These are phyloP conservation scores for Ochropleura plecta DNA, from an alignment of 2,888 invertebrate genomes.

Conservation along the genomic window DNA sequence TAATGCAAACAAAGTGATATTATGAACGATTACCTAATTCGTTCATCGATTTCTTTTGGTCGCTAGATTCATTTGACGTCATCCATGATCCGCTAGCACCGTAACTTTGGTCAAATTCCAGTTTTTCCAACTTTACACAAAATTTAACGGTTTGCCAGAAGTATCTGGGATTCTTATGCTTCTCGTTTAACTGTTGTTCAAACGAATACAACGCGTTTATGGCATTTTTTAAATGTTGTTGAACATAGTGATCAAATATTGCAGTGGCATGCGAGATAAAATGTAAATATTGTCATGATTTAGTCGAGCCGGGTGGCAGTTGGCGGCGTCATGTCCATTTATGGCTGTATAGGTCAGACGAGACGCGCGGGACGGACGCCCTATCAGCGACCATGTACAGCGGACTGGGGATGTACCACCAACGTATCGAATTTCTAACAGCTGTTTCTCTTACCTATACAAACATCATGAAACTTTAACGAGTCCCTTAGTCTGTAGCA, in stretches of 20 bases:
- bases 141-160: constrained; percentile 52
- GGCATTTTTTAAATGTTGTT: constrained; percentile 49
- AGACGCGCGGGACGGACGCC: constrained; percentile 70
- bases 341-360: constrained; percentile 80
- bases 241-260: constrained; percentile 71
- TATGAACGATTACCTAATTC: constrained; percentile 54
- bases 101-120: constrained; percentile 33
- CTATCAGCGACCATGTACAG: constrained; percentile 78
- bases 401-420: constrained; percentile 66
- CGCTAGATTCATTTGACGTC: constrained; percentile 54
- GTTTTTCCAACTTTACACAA: constrained; percentile 39
- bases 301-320: constrained; percentile 78
- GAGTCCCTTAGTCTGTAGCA: constrained; percentile 3
- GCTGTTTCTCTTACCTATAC: constrained; percentile 4
- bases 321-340: constrained; percentile 82
- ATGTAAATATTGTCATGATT: constrained; percentile 84
- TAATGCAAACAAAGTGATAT: constrained; percentile 40
- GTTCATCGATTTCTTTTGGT: constrained; percentile 41
- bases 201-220: constrained; percentile 43
- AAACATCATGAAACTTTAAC: background rate
- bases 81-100: constrained; percentile 51
- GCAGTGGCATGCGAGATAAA: constrained; percentile 74
- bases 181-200: constrained; percentile 56
- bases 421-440: constrained; percentile 51
- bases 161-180: constrained; percentile 39